Base-by-base conservation (phyloP, 2,888 invertebrate genomes). In the Chaitophorus viminalis region DNA sequence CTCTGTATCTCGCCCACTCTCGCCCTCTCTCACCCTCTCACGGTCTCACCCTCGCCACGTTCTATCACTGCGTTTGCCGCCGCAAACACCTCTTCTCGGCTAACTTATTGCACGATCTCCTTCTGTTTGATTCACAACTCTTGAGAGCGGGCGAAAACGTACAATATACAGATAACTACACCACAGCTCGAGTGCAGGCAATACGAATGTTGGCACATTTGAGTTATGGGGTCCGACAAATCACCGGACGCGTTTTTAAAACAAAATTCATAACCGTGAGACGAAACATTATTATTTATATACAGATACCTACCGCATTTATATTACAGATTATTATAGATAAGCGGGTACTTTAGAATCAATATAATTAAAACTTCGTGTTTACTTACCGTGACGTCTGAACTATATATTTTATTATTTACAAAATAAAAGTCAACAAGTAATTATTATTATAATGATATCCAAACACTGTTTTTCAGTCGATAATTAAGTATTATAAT, bases 41-140 rank as follows among this genome's bases (percentile, higher is more conserved):
- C 25, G 11, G 39, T 39, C 39, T 39, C 54, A 25, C 29, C 29
- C 21, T 21, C 70, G 21, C 31, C 29, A 39, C 81, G 14, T 14
- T 46, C 29, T 25, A 29, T 29, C 72, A 17, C 33, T 18, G 29
- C 25, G 46, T 14, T 11, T 9, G 46, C 76, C 84, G 65, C 76
- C 65, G 65, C 65, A 65, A 76, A 84, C 76, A 84, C 82, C 75
- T 83, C 84, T 76, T 68, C 75, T 39, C 65, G 21, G 39, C 33
- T 74, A 79, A 87, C 85, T 79, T 79, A 72, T 78, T 86, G 70
- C 46, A 3, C 74, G n/a, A n/a, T 70, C 70, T 82, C 54, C 54
- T 83, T 54, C 36, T 29, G 36, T 83, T 83, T 83, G 82, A 83
- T 83, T 83, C 82, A 83, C 82, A 83, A 21, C 82, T 74, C 29